Evolutionary conservation across 2,888 invertebrate genomes (phyloP).

Genomic region (Nomada ferruginata): DNA sequence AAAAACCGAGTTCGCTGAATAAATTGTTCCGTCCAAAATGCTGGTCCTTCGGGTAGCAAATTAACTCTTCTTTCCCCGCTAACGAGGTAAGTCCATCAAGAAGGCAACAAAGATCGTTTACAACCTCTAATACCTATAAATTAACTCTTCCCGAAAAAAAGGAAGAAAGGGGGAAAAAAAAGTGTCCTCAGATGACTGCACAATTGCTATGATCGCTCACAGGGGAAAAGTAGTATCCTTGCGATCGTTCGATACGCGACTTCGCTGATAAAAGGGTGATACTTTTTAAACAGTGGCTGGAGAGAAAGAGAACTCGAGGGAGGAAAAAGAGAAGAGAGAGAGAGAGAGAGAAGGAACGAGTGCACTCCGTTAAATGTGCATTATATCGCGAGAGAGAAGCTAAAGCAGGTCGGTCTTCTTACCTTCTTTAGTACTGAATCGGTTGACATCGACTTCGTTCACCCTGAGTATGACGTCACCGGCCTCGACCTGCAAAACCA

Average conservation of each 20-base stretch:
- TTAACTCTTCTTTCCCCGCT: no score
- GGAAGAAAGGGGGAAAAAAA: neutral
- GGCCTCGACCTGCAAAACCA: constrained; percentile 91
- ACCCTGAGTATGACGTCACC: constrained; percentile 97
- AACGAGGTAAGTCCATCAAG: no score
- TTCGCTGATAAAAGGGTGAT: constrained; percentile 22
- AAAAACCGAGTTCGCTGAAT: no score
- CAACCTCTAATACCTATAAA: no score
- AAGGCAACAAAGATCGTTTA: no score
- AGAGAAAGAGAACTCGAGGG: neutral
- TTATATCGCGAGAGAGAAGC: constrained; percentile 23
- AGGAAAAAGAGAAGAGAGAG: neutral
- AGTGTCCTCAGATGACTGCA: neutral
- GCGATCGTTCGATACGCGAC: constrained; percentile 4
- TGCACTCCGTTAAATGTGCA: constrained; percentile 30
- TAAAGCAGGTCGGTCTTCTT: constrained; percentile 79
- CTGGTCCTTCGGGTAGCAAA: no score
- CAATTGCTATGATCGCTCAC: neutral
- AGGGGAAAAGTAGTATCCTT: neutral
- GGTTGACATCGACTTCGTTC: constrained; percentile 96
- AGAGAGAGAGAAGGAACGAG: constrained; percentile 1
- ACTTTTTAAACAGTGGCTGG: neutral
- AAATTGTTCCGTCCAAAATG: no score
- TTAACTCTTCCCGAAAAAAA: no score
- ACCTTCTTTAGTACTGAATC: constrained; percentile 97